Evolutionary conservation across 2,888 invertebrate genomes (phyloP), one percentile per base, ranked within the genome.

Genomic region (Arctia plantaginis): DNA sequence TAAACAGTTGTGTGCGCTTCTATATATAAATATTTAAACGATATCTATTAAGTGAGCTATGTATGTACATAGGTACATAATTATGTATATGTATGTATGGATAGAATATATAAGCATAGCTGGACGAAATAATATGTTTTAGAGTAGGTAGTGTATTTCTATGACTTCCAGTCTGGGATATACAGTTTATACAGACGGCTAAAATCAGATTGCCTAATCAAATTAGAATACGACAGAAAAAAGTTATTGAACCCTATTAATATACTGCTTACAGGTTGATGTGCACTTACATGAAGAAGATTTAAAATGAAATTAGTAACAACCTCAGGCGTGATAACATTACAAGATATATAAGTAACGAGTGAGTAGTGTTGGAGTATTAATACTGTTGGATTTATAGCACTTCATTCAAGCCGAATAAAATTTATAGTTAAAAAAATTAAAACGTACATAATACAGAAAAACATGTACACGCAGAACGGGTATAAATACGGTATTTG

Each of bases 1-100:
- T 47, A 30, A 79, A 77, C 69, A 66, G 41, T 30, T 51, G 39
- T 66, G 27, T n/a, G 35, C 47, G 35, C 74, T 67, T 74, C 69
- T 75, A 39, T 65, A 55, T 27, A 65, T 35, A 30, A 66, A 47
- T 69, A 59, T 27, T 27, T 1, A 27, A 59, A 13, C 10, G 1
- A 27, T 27, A 27, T 59, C 13, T 59, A 1, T 27, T 59, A 59
- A 59, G 27, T 55, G 3, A 15, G 6, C 27, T 59, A 44, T n/a
- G n/a, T 51, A 27, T 13, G 13, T 59, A n/a, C 2, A 4, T 27
- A 3, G 23, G 12, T n/a, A 55, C 20, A n/a, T 1, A 23, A 6
- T 8, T 20, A 55, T n/a, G 12, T n/a, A 27, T 59, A 27, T 12
- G n/a, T n/a, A n/a, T n/a, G n/a, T n/a, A n/a, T n/a, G n/a, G 35